Conservation (phyloP, 2,888 invertebrate genomes). For the Sceliomorpha sp. region DNA sequence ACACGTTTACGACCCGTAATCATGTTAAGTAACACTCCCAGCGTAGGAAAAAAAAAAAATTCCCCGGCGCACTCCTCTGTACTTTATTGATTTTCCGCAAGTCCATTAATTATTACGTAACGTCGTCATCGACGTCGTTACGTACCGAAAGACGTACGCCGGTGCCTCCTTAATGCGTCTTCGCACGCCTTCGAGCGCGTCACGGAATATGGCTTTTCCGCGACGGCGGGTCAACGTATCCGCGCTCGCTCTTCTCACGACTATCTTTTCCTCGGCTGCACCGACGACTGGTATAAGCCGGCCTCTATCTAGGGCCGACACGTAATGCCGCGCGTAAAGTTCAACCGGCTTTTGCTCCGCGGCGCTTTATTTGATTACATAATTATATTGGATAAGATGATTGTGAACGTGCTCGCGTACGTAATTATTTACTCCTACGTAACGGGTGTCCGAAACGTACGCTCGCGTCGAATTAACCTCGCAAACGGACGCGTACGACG, state of each 20-base stretch:
- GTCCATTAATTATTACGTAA: too few species aligned
- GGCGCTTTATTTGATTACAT: slow-evolving; percentile 65
- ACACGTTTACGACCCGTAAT: too few species aligned
- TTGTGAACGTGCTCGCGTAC: slow-evolving; percentile 33
- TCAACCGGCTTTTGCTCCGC: slow-evolving; percentile 58
- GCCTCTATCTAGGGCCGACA: slow-evolving; percentile 32
- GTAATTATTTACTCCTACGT: slow-evolving; percentile 33
- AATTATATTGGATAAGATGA: slow-evolving; percentile 60
- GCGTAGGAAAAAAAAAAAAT: too few species aligned
- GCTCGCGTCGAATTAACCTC: too few species aligned
- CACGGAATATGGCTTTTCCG: slow-evolving; percentile 36
- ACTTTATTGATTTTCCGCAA: too few species aligned
- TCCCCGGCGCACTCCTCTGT: too few species aligned
- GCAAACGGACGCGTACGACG: too few species aligned
- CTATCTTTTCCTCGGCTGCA: slow-evolving; percentile 45
- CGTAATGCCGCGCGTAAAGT: slow-evolving; percentile 58
- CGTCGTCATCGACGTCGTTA: too few species aligned
- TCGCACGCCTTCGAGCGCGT: not conserved
- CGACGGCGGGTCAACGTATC: slow-evolving; percentile 37
- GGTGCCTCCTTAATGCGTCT: not conserved
- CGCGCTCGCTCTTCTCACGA: slow-evolving; percentile 52
- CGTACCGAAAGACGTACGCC: not conserved
- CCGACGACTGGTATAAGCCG: slow-evolving; percentile 25
- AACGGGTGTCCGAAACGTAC: slow-evolving; percentile 20
- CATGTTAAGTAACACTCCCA: too few species aligned